phyloP scores from a whole-genome alignment of 2,888 invertebrate genomes.

The Eudemis profundana region DNA sequence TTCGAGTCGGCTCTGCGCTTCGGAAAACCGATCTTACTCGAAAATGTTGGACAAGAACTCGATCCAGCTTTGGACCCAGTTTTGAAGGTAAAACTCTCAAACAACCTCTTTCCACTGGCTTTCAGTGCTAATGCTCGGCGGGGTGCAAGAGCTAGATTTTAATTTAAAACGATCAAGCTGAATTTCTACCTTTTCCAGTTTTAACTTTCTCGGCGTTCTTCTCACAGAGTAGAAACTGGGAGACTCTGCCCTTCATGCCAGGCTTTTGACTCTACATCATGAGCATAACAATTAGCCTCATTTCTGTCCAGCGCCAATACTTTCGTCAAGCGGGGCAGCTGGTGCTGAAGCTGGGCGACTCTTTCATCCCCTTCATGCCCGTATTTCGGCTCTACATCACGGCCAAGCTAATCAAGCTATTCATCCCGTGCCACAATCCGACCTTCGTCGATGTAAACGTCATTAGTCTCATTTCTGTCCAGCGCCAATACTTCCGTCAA shows the following conservation, averaged over 20 bases:
- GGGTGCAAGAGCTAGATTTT: too few relatives aligned
- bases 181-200: too few relatives aligned
- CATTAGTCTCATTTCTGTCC: too few relatives aligned
- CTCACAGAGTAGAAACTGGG: too few relatives aligned
- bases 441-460: too few relatives aligned
- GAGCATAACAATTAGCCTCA: slow-evolving; percentile 87
- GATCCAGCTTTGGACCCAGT: slow-evolving; percentile 95
- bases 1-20: slow-evolving; percentile 90
- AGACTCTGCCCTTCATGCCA: slow-evolving; percentile 91
- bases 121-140: too few relatives aligned
- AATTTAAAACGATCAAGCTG: too few relatives aligned
- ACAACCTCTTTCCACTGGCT: too few relatives aligned
- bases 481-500: slow-evolving; percentile 92
- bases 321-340: slow-evolving; percentile 91
- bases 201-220: too few relatives aligned
- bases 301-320: slow-evolving; percentile 86
- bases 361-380: slow-evolving; percentile 90
- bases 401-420: slow-evolving; percentile 93
- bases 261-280: slow-evolving; percentile 94
- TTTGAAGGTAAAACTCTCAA: slow-evolving; percentile 84
- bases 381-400: slow-evolving; percentile 94
- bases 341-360: slow-evolving; percentile 94
- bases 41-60: slow-evolving; percentile 93
- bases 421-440: slow-evolving; percentile 95
- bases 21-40: slow-evolving; percentile 91